These are phyloP conservation scores for Branchinecta lindahli DNA, from an alignment of 1,140 invertebrate genomes.

Conservation along the genomic window DNA sequence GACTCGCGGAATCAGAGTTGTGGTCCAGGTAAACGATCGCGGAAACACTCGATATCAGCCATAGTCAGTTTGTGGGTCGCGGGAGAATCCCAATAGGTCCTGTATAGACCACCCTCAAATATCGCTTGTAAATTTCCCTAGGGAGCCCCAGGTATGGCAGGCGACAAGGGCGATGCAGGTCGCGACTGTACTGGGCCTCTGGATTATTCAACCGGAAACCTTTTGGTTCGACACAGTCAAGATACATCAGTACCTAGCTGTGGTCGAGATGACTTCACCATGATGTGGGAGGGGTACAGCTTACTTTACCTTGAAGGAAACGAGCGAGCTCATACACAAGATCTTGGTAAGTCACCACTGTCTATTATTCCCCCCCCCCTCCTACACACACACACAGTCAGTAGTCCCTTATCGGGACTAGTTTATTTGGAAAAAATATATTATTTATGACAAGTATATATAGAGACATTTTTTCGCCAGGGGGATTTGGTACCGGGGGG, in stretches of 20 bases:
- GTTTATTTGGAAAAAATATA: too few species aligned
- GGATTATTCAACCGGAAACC: conserved; percentile 72
- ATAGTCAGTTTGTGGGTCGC: too few species aligned
- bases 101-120: too few species aligned
- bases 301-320: conserved; percentile 91
- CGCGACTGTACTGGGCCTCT: conserved; percentile 42
- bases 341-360: conserved; percentile 47
- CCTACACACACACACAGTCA: too few species aligned
- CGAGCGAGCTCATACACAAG: conserved; percentile 91
- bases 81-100: too few species aligned
- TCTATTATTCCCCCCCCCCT: neutral
- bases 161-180: conserved; percentile 50
- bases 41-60: too few species aligned
- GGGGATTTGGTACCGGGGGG: too few species aligned
- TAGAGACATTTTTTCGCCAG: too few species aligned
- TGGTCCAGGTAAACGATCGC: too few species aligned
- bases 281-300: conserved; percentile 89
- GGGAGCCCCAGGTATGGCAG: conserved; percentile 37
- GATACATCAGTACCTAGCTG: conserved; percentile 60
- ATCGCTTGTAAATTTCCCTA: conserved; percentile 9
- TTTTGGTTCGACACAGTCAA: conserved; percentile 85
- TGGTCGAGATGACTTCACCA: conserved; percentile 48
- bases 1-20: too few species aligned
- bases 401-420: too few species aligned
- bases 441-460: too few species aligned